Base-by-base conservation (phyloP, 2,888 invertebrate genomes). In the Dicyrtoma fusca region DNA sequence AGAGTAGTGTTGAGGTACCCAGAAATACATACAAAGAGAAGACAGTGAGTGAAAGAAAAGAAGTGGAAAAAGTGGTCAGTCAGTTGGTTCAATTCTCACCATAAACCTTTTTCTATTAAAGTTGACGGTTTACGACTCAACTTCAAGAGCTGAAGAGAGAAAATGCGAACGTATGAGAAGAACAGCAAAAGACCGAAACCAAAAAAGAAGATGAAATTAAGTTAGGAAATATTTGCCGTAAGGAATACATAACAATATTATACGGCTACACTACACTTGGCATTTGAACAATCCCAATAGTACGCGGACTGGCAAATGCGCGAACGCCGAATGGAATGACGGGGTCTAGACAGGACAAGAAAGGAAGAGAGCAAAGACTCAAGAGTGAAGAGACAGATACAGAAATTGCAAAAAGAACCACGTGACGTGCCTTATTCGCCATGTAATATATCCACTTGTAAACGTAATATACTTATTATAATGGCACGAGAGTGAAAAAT, bases 1-100 rank as follows among this genome's bases (percentile, higher is more conserved):
- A 34, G 34, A 34, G 34, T 34, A 34, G 34, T n/a, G n/a, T n/a
- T n/a, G n/a, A n/a, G n/a, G n/a, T n/a, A n/a, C n/a, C n/a, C n/a
- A n/a, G 34, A 34, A 34, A 34, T 34, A 8, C 34, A 34, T 34
- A 34, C n/a, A n/a, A 57, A 57, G 19, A 25, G 25, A 1, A 57
- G 25, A n/a, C n/a, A 14, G 3, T 17, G 49, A 49, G 49, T 17
- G 3, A 49, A 45, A 45, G 45, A 45, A 45, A 45, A 17, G 49
- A 17, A 49, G 10, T 53, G 57, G 26, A 14, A 57, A 44, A 59
- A 61, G 42, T 61, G 61, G 61, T 61, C 61, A 61, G 57, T 44
- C 68, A 68, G 68, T 57, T 68, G 68, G 68, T 55, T 57, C 23
- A 10, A 17, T 68, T 68, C 68, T 68, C 57, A 68, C 68, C 57